phyloP scores from a whole-genome alignment of 2,888 invertebrate species.

The Capitulum mitella region DNA sequence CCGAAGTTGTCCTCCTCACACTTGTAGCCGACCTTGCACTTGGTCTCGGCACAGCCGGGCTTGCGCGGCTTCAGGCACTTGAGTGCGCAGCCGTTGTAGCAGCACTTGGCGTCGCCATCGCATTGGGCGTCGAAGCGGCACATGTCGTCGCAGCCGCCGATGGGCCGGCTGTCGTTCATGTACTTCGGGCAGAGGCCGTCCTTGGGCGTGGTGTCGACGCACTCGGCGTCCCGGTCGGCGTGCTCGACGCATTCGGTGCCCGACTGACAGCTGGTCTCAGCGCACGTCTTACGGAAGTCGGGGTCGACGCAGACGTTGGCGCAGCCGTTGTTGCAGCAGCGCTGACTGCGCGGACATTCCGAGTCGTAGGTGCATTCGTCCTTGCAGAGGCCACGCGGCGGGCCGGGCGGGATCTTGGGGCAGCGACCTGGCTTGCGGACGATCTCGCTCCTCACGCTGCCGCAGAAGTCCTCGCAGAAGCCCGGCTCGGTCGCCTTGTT shows the following conservation, averaged over 20 bases:
- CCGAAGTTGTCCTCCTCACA: not conserved
- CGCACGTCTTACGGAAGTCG: conserved; percentile 5
- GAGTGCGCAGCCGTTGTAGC: conserved; percentile 4
- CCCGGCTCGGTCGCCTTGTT: conserved; percentile 5
- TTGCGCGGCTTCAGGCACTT: not conserved
- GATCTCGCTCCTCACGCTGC: too few relatives aligned
- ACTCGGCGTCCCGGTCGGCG: not conserved
- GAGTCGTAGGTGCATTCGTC: conserved; percentile 20
- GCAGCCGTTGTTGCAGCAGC: conserved; percentile 14
- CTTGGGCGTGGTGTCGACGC: not conserved
- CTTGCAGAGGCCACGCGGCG: not conserved
- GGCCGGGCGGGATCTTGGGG: not conserved
- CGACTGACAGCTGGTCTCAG: not conserved
- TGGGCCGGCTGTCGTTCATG: conserved; percentile 10
- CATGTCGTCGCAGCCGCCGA: conserved; percentile 10
- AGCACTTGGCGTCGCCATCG: conserved; percentile 7
- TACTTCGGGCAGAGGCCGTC: not conserved
- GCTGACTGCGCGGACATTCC: not conserved
- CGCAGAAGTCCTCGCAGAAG: not conserved
- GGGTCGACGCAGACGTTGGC: conserved; percentile 6
- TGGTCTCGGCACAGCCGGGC: conserved; percentile 4
- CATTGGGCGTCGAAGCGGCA: not conserved
- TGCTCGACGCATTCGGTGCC: not conserved
- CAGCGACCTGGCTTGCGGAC: not conserved
- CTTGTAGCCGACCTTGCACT: conserved; percentile 23